Base-by-base conservation (phyloP, 1,140 invertebrate genomes). In the Atopsyche davidsoni region DNA sequence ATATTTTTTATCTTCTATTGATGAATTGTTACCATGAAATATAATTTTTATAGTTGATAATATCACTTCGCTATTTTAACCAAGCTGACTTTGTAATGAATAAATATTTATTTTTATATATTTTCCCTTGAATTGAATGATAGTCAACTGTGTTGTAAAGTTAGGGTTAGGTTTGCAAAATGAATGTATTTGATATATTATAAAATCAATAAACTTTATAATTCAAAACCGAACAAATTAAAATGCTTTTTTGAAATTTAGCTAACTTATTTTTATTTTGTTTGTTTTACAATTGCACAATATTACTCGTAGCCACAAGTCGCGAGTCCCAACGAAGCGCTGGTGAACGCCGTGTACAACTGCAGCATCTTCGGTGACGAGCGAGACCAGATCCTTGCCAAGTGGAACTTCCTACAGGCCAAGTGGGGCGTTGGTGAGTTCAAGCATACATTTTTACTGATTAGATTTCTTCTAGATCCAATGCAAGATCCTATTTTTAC, bases 401-500 rank as follows among this genome's bases (percentile, higher is more conserved):
- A 89, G 64, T 96, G 91, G 87, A 98, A 97, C 65, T 82, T 93
- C 48, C 70, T 98, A 31, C 92, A 96, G 69, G 91, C 93, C 1
- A 83, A 87, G 56, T 96, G 93, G 92, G 95, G 94, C 2, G 80
- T 78, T 45, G 89, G 89, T 60, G 55, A 59, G 60, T 42, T 1
- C 9, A 25, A n/a, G n/a, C n/a, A n/a, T n/a, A n/a, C n/a, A n/a
- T n/a, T n/a, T n/a, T n/a, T n/a, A 48, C 22, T 7, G 6, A 7
- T 7, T 48, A n/a, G 11, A 17, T 45, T 17, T 44, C n/a, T 50
- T 52, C 13, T 32, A 19, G 4, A 17, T 46, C 11, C 17, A 25
- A 16, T 55, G 13, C 6, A 18, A 31, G 10, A 19, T 48, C 31
- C 43, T 60, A 42, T 40, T 47, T 62, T 66, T 59, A 67, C 66